Evolutionary conservation across 2,888 invertebrate species (phyloP), one percentile per base, ranked within the genome.

Genomic region (Limnephilus rhombicus): DNA sequence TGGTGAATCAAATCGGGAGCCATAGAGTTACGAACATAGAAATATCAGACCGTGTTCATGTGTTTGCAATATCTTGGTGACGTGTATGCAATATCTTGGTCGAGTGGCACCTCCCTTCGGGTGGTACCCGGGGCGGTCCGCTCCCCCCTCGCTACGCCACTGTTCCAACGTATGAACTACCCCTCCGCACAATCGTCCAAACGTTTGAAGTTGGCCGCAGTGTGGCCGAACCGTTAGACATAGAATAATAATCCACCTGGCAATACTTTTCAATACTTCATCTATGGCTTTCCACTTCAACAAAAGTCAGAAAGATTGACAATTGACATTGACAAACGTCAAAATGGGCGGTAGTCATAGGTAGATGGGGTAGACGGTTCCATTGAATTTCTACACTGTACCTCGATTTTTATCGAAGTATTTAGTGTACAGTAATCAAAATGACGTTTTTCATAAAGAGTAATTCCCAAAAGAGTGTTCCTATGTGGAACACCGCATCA

Each of bases 401-500:
- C 34, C 4, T 83, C 83, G 37, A 34, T 83, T 29, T 91, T 13
- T 80, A 68, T 80, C 29, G 80, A 45, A 83, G 31, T 83, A 83
- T 83, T 18, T 31, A 34, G 83, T 83, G 34, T 83, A 83, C 83
- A 18, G 41, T n/a, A 80, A 37, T 91, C 11, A 92, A 89, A 82
- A 92, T 92, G 92, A 91, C 90, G 45, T 89, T 91, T 34, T 29
- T 92, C 18, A 68, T 82, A 13, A 92, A 91, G 45, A 89, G 80
- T 81, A 82, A 80, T 80, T 37, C 80, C 34, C 90, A 89, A 86
- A 92, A 92, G 86, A 80, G 85, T 90, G 85, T 49, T 41, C 89
- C 89, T 31, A 68, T 80, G n/a, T 92, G 92, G 92, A 92, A 91
- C 49, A 80, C 90, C 37, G 89, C 92, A 18, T 93, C 91, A 29